Base-by-base conservation (phyloP, 2,888 invertebrate genomes). In the Pachydiplax longipennis region DNA sequence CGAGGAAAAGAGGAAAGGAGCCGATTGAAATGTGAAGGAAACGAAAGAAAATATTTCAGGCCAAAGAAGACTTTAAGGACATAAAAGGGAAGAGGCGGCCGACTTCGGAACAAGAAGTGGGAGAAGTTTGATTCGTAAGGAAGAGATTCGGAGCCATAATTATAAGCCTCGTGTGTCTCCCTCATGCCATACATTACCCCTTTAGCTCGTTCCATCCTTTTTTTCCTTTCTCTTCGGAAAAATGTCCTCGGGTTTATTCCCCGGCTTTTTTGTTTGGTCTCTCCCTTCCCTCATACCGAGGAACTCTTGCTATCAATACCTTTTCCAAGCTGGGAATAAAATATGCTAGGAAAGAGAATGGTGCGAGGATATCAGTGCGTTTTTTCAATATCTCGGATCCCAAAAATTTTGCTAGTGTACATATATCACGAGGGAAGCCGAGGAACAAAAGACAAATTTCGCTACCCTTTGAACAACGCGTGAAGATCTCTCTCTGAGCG, bases 241-340 rank as follows among this genome's bases (percentile, higher is more conserved):
- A 83, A 83, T 58, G 83, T 83, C 83, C 83, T 83, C 58, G 22
- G 58, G 58, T 83, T 35, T 44, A 44, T 44, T 44, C 31, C 35
- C 58, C 58, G 53, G 83, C 58, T 22, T 83, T 48, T 83, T 83
- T 83, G 83, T 83, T 58, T 83, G 58, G 18, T 35, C 35, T 15
- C 58, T 83, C 35, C 53, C 58, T 58, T 61, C 83, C 13, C 53
- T 44, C 10, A 44, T 35, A 58, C 83, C 6, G 25, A 83, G n/a
- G 83, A 83, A 83, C 53, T 35, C 83, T 83, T 58, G 58, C 83
- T 15, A 83, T 83, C 83, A 83, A 83, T 83, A 83, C 83, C 65
- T 83, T 61, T 53, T 83, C 53, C 58, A n/a, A 8, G 65, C 25
- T n/a, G 65, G 65, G 65, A 65, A 65, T 65, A 65, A 65, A n/a